These are phyloP conservation scores for Trinectes maculatus DNA, from an alignment of 2,113 vertebrate genomes.

Conservation along the genomic window DNA sequence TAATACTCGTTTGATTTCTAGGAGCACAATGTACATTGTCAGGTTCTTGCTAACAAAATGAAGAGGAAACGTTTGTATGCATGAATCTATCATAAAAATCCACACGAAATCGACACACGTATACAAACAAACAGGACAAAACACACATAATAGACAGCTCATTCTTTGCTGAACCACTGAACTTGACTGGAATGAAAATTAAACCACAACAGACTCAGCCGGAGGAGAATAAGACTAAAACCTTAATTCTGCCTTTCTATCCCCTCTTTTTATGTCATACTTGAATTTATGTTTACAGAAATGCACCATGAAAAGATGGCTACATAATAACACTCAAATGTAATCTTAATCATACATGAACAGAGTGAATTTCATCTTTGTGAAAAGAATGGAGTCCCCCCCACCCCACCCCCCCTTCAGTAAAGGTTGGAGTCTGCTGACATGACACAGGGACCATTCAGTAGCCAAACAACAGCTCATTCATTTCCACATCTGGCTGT, in stretches of 20 bases:
- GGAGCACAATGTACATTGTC: too few species aligned
- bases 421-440: constrained; percentile 51
- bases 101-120: too few species aligned
- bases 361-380: constrained; percentile 3
- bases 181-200: constrained; percentile 19
- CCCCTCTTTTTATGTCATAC: neutral
- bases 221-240: constrained; percentile 22
- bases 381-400: neutral
- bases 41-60: too few species aligned
- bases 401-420: neutral
- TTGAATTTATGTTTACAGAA: neutral
- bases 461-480: constrained; percentile 69
- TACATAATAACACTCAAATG: neutral
- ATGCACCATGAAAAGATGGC: neutral
- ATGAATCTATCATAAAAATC: neutral
- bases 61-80: too few species aligned
- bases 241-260: neutral
- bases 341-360: constrained; percentile 2
- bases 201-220: constrained; percentile 17
- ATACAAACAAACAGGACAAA: neutral
- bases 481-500: constrained; percentile 64
- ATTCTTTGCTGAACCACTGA: constrained; percentile 18
- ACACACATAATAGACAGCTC: neutral
- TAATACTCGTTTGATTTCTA: too few species aligned
- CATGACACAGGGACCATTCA: constrained; percentile 72